Percentiles rank a stretch among this genome's conserved stretches.
These are phyloP conservation scores for Hiodon alosoides DNA, from an alignment of 2,113 vertebrate species.

Conservation along the genomic window DNA sequence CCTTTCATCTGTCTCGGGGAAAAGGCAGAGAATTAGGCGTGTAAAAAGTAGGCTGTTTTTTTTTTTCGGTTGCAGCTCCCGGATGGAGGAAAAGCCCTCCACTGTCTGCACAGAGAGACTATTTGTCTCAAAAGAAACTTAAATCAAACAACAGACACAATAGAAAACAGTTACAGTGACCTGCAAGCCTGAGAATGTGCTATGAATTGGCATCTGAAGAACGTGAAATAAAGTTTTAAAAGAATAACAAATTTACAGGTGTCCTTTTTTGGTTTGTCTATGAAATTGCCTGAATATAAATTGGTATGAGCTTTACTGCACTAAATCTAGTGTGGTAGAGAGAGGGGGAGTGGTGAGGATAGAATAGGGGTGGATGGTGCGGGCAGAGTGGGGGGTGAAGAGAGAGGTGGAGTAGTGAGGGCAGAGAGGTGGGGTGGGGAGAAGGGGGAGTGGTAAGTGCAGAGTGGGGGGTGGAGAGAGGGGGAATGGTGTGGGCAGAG, in stretches of 20 bases:
- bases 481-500: neutral
- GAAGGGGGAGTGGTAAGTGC: no score
- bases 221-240: constrained; percentile 64
- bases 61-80: constrained; percentile 30
- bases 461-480: neutral
- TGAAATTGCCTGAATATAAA: neutral
- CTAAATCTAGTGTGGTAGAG: no score
- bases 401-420: no score
- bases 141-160: constrained; percentile 36
- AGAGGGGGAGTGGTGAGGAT: no score
- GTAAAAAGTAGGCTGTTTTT: neutral
- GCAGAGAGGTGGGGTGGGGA: no score
- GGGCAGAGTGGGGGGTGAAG: no score
- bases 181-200: constrained; percentile 64
- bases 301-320: neutral
- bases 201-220: constrained; percentile 59
- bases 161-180: constrained; percentile 50
- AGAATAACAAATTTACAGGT: constrained; percentile 19
- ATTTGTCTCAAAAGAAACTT: constrained; percentile 27
- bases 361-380: no score
- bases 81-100: constrained; percentile 14
- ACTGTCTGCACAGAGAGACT: constrained; percentile 24
- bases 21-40: neutral
- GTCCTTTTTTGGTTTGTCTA: constrained; percentile 1
- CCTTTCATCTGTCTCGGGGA: neutral